Evolutionary conservation across 2,113 vertebrate species (phyloP).

Genomic region (Electrona antarctica): DNA sequence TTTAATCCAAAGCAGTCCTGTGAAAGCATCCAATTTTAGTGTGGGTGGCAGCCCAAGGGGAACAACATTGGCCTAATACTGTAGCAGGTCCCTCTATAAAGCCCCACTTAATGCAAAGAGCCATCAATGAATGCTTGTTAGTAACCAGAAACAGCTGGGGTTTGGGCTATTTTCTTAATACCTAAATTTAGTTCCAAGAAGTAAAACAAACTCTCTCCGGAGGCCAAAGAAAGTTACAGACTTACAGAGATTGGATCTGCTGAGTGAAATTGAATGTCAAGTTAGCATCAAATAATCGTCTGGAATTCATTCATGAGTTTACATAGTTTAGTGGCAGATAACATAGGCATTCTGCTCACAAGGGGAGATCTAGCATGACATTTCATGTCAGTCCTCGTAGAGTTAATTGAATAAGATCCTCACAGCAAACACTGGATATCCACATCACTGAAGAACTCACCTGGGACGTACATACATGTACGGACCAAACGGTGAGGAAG

Average conservation of each 20-base stretch:
- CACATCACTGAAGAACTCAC: too few species aligned
- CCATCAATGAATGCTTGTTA: neutral
- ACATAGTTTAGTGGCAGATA: too few species aligned
- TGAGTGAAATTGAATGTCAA: neutral
- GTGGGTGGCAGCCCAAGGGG: neutral
- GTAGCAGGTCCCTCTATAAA: neutral
- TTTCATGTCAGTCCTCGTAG: too few species aligned
- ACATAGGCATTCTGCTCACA: too few species aligned
- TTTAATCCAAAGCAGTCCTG: neutral
- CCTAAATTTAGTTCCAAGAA: too few species aligned
- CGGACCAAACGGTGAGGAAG: too few species aligned
- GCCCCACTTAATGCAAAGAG: neutral
- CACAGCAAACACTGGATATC: too few species aligned
- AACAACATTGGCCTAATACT: neutral
- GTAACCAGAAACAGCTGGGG: neutral
- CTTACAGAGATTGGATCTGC: neutral
- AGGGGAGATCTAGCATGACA: too few species aligned
- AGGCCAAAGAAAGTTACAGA: too few species aligned
- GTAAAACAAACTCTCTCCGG: too few species aligned
- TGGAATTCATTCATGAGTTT: neutral
- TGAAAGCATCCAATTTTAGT: neutral
- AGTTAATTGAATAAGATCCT: too few species aligned
- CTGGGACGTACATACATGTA: too few species aligned
- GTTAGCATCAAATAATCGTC: neutral
- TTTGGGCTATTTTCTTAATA: neutral